Conservation (phyloP, 2,888 invertebrate species). For the Criorhina ranunculi region DNA sequence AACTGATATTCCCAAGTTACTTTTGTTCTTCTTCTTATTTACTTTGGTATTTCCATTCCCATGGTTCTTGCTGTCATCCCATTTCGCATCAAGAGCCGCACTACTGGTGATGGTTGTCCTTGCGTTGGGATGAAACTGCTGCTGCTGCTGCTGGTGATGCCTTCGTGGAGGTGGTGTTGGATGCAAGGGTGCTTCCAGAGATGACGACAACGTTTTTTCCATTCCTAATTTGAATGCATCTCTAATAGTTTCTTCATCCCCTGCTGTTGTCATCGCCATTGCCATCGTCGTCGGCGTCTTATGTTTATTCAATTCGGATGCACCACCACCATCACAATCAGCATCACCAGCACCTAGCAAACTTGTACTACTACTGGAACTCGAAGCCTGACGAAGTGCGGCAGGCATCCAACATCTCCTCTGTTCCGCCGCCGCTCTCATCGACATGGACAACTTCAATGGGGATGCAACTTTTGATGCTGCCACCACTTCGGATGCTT, state of each 20-base stretch:
- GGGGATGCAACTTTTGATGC: constrained; percentile 50
- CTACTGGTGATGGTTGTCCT: constrained; percentile 56
- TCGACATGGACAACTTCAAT: constrained; percentile 42
- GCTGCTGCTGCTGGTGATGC: constrained; percentile 77
- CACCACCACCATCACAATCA: constrained; percentile 48
- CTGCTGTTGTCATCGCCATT: constrained; percentile 40
- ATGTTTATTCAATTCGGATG: constrained; percentile 78
- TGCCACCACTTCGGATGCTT: constrained; percentile 1
- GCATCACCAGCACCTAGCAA: constrained; percentile 45
- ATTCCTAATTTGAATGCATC: constrained; percentile 80
- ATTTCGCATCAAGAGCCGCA: constrained; percentile 66
- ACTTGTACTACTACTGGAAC: constrained; percentile 44
- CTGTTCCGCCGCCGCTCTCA: constrained; percentile 28
- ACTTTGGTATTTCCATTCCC: constrained; percentile 61
- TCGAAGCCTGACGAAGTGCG: constrained; percentile 55
- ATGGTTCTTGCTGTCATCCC: constrained; percentile 52
- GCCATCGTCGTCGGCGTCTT: constrained; percentile 49
- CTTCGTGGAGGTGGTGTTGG: constrained; percentile 78
- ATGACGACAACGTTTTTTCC: constrained; percentile 76
- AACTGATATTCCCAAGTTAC: constrained; percentile 60
- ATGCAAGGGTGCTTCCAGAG: constrained; percentile 73
- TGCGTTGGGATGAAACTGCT: constrained; percentile 46
- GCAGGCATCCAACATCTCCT: constrained; percentile 57
- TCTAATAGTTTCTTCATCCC: constrained; percentile 76
- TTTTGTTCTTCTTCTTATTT: constrained; percentile 62